Conservation (phyloP, 2,797 vertebrate genomes). For the Platyrinchus mystaceus region DNA sequence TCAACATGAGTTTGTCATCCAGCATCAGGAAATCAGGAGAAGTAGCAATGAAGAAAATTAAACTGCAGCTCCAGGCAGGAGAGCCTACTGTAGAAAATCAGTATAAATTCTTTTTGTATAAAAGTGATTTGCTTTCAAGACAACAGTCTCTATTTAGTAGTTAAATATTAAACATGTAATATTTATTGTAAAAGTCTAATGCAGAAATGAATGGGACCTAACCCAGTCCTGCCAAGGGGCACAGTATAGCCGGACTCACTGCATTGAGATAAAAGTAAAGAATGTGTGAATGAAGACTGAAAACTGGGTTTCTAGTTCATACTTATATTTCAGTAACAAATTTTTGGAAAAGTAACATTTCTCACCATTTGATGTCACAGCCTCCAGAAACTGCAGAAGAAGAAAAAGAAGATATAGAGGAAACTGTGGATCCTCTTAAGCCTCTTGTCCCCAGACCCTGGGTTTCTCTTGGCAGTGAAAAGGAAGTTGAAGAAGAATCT, state of each 20-base stretch:
- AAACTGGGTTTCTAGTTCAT: not conserved
- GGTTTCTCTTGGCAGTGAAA: constrained; percentile 89
- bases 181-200: not conserved
- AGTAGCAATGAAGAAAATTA: not conserved
- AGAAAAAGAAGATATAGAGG: constrained; percentile 51
- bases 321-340: not conserved
- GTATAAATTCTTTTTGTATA: not conserved
- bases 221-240: not conserved
- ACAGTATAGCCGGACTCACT: not conserved
- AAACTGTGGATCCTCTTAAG: constrained; percentile 45
- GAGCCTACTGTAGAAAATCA: not conserved
- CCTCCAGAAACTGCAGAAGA: constrained; percentile 68
- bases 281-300: not conserved
- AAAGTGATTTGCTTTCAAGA: not conserved
- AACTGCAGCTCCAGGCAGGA: not conserved
- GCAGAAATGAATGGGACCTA: not conserved
- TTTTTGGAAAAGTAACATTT: not conserved
- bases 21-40: not conserved
- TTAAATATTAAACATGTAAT: not conserved
- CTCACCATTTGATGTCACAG: constrained; percentile 59
- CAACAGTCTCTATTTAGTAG: not conserved
- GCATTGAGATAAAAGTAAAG: not conserved
- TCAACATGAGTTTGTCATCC: not conserved
- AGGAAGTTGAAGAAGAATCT: constrained; percentile 88
- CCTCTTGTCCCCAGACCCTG: constrained; percentile 79